Percentiles rank a stretch among this genome's conserved stretches.
Conservation (phyloP, 2,113 vertebrate species). For the Sprattus sprattus region DNA sequence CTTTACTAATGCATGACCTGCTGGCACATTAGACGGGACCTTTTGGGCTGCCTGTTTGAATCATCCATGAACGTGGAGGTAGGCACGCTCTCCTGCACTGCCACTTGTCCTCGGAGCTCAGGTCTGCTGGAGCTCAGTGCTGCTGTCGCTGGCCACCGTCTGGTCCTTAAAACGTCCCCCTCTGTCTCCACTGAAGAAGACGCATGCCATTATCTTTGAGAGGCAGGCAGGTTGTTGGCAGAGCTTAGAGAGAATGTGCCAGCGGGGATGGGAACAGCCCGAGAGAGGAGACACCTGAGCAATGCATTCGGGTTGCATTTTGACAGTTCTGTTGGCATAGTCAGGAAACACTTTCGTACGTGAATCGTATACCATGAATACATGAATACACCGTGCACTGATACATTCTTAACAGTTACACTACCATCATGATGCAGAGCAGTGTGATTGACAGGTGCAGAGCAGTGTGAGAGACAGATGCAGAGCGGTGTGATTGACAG, state of each 20-base stretch:
- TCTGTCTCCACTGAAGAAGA: not conserved
- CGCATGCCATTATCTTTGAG: conserved; percentile 16
- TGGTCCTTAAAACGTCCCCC: not conserved
- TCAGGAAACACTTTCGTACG: not conserved
- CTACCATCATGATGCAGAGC: not conserved
- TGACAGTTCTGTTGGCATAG: not conserved
- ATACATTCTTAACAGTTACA: not conserved
- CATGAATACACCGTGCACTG: not conserved
- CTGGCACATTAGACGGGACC: not conserved
- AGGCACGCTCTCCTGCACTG: not conserved
- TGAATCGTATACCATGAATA: not conserved
- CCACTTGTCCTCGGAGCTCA: not conserved
- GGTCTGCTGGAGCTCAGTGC: not conserved
- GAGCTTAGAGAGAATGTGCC: conserved; percentile 17
- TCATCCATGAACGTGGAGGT: not conserved
- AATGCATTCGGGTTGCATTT: not conserved
- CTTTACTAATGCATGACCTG: not conserved
- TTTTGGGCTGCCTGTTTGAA: not conserved
- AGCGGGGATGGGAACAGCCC: not conserved
- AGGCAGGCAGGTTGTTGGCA: conserved; percentile 43
- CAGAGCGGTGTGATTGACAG: not conserved
- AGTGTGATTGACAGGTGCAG: not conserved
- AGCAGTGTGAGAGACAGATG: not conserved
- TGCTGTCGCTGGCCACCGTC: not conserved
- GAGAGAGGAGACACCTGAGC: not conserved